These are phyloP conservation scores for Grammomys surdaster DNA, from an alignment of 2,113 vertebrate genomes.

Conservation along the genomic window DNA sequence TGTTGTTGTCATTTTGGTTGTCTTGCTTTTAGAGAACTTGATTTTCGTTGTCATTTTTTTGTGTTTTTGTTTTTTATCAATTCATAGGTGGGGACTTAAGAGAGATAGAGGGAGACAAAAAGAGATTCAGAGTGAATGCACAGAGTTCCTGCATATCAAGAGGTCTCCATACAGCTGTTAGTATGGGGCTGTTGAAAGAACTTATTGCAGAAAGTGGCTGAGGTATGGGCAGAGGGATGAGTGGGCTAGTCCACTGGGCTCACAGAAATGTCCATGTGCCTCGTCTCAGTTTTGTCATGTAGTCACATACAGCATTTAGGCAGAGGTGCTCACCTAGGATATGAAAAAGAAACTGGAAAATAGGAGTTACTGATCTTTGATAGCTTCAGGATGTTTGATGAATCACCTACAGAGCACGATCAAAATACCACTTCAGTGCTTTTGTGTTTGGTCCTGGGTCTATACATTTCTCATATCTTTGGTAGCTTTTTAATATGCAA, in stretches of 20 bases:
- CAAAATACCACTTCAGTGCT: slow-evolving; percentile 28
- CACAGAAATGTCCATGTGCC: not conserved
- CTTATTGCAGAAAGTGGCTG: not conserved
- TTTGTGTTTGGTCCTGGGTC: not conserved
- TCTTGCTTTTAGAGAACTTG: not conserved
- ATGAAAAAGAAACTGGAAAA: not conserved
- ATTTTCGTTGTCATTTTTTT: too few species aligned
- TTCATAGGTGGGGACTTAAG: not conserved
- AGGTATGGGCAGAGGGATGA: not conserved
- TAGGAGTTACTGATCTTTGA: slow-evolving; percentile 40
- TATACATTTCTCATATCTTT: not conserved
- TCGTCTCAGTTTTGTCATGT: not conserved
- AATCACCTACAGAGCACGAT: not conserved
- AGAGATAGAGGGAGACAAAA: not conserved
- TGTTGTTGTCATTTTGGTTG: not conserved
- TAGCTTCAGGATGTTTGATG: not conserved
- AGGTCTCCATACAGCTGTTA: not conserved
- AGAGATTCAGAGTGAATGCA: not conserved
- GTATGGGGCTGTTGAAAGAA: not conserved
- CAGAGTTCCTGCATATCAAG: too few species aligned
- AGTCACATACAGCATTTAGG: not conserved
- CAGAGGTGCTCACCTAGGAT: not conserved
- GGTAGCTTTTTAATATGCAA: slow-evolving; percentile 5
- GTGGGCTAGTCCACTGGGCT: fast-evolving
- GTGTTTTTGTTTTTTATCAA: not conserved